Base-by-base conservation (phyloP, 2,113 vertebrate genomes). In the Oreochromis spilurus region DNA sequence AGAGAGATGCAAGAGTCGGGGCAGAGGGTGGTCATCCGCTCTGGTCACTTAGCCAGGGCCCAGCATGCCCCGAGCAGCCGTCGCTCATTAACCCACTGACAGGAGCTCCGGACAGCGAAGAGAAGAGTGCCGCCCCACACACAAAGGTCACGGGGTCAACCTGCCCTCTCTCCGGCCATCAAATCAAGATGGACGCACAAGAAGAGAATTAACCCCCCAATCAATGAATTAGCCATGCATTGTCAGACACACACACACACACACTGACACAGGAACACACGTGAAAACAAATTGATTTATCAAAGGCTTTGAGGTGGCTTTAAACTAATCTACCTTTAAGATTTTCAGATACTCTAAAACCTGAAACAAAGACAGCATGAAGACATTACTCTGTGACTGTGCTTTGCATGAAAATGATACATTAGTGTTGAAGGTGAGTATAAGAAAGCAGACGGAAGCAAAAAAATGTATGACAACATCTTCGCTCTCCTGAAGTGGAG, bases 31-130 rank as follows among this genome's bases (percentile, higher is more conserved):
- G 89, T 95, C 93, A 93, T 94, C 95, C 96, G 92, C 90, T 55
- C 88, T 92, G 94, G 97, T 97, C 96, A 97, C 96, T 97, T 96
- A 97, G 97, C 97, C 96, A 96, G 83, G 93, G 96, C 94, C 96
- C 96, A 97, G 96, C 96, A 96, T 97, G 96, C 96, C 96, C 95
- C 40, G 88, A 98, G 96, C 98, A 98, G 98, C 98, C 97, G 97
- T 96, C 94, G 96, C 96, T 97, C 96, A 98, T 99, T 98, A 97
- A 97, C 91, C 97, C 97, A 95, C 97, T 92, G 97, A 97, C 97
- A 94, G 94, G 90, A 95, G 94, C 95, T 93, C 87, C 9, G 88
- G 96, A 96, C 96, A 94, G 91, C 85, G 87, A 96, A 96, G 96
- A 96, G 95, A 96, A 96, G 96, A 96, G 95, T 95, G 93, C 95